These are phyloP conservation scores for Nannoperca australis DNA, from an alignment of 2,797 vertebrate species.

Conservation along the genomic window DNA sequence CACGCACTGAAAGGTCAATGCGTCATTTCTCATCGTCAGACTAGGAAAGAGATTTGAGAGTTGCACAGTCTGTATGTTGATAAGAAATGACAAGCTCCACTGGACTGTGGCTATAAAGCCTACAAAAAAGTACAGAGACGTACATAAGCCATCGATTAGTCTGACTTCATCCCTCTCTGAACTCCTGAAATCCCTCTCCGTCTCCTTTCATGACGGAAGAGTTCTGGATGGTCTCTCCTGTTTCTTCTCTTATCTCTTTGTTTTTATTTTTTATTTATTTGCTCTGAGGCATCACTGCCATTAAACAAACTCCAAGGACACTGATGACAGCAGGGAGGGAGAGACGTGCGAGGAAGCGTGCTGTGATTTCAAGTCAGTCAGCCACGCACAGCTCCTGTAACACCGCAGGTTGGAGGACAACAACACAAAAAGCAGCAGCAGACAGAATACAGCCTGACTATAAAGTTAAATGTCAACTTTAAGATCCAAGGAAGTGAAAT, in stretches of 20 bases:
- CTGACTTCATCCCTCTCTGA: conserved; percentile 22
- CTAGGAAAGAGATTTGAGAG: conserved; percentile 13
- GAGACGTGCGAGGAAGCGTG: neutral
- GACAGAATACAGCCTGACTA: neutral
- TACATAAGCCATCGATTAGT: conserved; percentile 45
- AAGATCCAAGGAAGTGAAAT: neutral
- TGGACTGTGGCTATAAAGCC: conserved; percentile 53
- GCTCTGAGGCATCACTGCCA: conserved; percentile 8
- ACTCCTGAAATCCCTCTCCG: no score
- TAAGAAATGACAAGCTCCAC: conserved; percentile 52
- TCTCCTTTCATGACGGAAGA: neutral
- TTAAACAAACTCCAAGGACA: conserved; percentile 51
- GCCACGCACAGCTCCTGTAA: conserved; percentile 15
- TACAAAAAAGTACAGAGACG: conserved; percentile 22
- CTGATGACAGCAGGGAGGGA: conserved; percentile 10
- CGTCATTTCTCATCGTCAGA: conserved; percentile 31
- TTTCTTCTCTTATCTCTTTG: conserved; percentile 14
- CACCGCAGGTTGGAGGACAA: neutral
- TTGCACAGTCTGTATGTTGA: conserved; percentile 32
- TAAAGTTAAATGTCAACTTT: conserved; percentile 20
- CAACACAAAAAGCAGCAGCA: neutral
- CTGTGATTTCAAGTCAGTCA: conserved; percentile 12
- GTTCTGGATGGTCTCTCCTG: conserved; percentile 3
- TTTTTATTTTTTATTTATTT: conserved; percentile 22
- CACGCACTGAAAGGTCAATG: conserved; percentile 40